Conservation (phyloP, 2,113 vertebrate genomes). For the Heterochromis multidens region DNA sequence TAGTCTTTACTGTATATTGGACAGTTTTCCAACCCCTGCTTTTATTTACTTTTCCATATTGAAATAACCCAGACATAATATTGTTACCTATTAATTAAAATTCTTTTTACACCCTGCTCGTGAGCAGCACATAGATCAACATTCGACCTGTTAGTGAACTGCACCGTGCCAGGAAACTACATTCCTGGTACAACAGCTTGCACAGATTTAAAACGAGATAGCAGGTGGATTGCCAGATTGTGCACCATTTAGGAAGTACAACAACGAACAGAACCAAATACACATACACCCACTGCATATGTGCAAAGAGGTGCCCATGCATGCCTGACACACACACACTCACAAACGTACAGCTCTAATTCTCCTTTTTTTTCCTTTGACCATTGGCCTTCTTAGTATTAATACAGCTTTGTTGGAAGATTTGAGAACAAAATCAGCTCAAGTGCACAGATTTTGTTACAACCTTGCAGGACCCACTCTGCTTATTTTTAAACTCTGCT, state of each 20-base stretch:
- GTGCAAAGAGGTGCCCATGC: not conserved
- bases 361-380: not conserved
- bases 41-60: not conserved
- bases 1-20: not conserved
- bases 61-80: not conserved
- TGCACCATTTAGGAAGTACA: not conserved
- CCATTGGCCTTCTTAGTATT: slow-evolving; percentile 23
- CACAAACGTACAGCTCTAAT: not conserved
- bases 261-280: not conserved
- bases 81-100: not conserved
- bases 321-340: not conserved
- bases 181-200: slow-evolving; percentile 6
- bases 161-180: slow-evolving; percentile 6
- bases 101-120: not conserved
- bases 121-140: not conserved
- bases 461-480: not conserved
- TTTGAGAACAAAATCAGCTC: slow-evolving; percentile 33
- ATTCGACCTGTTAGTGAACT: not conserved
- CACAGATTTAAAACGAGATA: slow-evolving; percentile 15
- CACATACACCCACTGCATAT: not conserved
- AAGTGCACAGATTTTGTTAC: slow-evolving; percentile 1
- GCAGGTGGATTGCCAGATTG: slow-evolving; percentile 23
- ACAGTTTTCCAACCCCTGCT: not conserved
- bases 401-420: slow-evolving; percentile 41
- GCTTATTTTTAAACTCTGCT: not conserved